Conservation (phyloP, 1,140 invertebrate species). For the Harpegnathos saltator region DNA sequence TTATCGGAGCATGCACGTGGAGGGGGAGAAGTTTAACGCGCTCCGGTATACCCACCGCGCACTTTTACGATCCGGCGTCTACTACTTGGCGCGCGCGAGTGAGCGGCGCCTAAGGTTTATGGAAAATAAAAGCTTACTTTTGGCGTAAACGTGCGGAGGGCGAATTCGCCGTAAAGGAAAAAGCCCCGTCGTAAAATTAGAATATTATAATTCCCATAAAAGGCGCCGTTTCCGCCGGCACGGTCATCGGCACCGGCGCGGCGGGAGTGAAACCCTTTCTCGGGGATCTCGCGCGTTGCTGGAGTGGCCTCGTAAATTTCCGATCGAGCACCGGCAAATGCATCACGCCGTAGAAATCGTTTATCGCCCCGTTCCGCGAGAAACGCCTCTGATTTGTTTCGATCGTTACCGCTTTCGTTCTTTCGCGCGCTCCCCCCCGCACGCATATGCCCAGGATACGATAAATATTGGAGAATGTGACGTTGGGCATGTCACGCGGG, state of each 20-base stretch:
- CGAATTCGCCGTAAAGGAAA: conserved; percentile 69
- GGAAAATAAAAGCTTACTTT: conserved; percentile 78
- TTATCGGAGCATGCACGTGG: conserved; percentile 64
- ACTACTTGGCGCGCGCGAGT: conserved; percentile 35
- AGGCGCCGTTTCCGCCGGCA: conserved; percentile 37
- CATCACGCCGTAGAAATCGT: conserved; percentile 58
- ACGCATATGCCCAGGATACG: conserved; percentile 6
- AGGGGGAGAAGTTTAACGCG: conserved; percentile 64
- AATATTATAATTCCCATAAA: conserved; percentile 81
- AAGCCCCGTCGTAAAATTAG: conserved; percentile 77
- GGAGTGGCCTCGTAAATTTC: conserved; percentile 61
- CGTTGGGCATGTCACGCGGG: background rate
- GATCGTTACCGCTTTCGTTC: conserved; percentile 11
- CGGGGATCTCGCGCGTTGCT: background rate
- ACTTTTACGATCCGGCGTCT: conserved; percentile 68
- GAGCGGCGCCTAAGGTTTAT: conserved; percentile 74
- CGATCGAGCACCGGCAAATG: conserved; percentile 52
- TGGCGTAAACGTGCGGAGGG: conserved; percentile 65
- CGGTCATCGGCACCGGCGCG: conserved; percentile 34
- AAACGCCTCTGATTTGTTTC: conserved; percentile 60
- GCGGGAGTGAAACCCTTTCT: background rate
- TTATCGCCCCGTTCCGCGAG: conserved; percentile 37
- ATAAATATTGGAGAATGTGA: conserved; percentile 49
- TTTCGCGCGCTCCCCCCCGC: background rate
- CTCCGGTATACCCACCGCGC: conserved; percentile 58